Conservation (phyloP, 2,888 invertebrate genomes). For the Lymantria monacha region DNA sequence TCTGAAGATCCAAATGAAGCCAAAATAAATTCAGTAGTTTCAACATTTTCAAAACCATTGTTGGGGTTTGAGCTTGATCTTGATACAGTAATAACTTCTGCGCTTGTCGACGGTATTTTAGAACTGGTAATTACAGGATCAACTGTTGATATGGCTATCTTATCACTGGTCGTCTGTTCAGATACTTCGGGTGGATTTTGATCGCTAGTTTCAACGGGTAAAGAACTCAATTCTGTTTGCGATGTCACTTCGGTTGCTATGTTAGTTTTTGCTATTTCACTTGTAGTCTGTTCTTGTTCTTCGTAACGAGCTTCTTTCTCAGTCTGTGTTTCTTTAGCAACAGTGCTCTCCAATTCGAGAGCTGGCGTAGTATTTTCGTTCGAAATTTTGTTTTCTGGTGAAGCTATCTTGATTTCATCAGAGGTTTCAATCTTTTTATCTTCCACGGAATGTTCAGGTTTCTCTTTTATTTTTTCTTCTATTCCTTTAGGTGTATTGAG, state of each 20-base stretch:
- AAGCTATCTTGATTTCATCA: conserved; percentile 21
- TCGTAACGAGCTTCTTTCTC: conserved; percentile 30
- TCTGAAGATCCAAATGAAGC: conserved; percentile 63
- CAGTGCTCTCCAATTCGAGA: conserved; percentile 25
- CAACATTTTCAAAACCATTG: conserved; percentile 54
- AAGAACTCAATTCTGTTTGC: conserved; percentile 68
- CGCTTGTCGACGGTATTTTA: conserved; percentile 40
- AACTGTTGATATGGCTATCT: conserved; percentile 40
- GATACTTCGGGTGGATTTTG: conserved; percentile 65
- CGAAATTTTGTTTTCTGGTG: conserved; percentile 6
- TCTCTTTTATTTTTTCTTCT: conserved; percentile 24
- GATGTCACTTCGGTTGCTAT: conserved; percentile 63
- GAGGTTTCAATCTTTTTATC: conserved; percentile 11
- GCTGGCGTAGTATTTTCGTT: conserved; percentile 16
- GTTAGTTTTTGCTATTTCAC: conserved; percentile 51
- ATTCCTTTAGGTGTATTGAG: conserved; percentile 4
- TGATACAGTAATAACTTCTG: conserved; percentile 51
- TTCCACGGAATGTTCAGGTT: conserved; percentile 21
- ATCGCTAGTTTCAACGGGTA: conserved; percentile 72
- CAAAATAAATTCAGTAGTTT: conserved; percentile 67
- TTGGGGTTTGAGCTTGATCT: conserved; percentile 40
- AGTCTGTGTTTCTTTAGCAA: conserved; percentile 22
- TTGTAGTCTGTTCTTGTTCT: conserved; percentile 48
- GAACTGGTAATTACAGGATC: conserved; percentile 40
- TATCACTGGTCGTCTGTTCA: conserved; percentile 51